Evolutionary conservation across 2,888 invertebrate species (phyloP), one percentile per base, ranked within the genome.

Genomic region (Meghimatium bilineatum): DNA sequence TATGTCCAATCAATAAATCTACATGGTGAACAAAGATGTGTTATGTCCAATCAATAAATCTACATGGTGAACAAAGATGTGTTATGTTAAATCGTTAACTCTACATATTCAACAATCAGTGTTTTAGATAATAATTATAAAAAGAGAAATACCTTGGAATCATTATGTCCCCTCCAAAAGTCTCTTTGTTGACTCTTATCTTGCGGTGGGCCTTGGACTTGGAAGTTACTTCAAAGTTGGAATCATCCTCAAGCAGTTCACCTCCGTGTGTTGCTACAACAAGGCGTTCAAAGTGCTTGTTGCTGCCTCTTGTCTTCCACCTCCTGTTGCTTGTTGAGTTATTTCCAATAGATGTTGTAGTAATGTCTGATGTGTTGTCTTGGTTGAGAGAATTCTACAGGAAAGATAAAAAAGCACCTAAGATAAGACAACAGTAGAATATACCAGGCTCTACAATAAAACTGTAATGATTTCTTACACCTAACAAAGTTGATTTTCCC

Each of bases 171-270:
- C 92, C 92, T 26, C 92, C 92, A 86, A 88, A 91, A 8, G 89
- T 88, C 85, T 90, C 90, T 36, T 89, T 88, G 84, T 91, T 90
- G 52, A 90, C 90, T 84, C 91, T 90, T 76, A 92, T 91, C 80
- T 90, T 91, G 84, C 91, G 91, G 87, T 92, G 92, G n/a, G 91
- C 91, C 85, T 91, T 90, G 34, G 92, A 92, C 86, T 92, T 92
- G 78, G 92, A 91, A 29, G 90, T 92, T 87, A 92, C 85, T 78
- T 91, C 90, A 89, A 92, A 93, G 74, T 92, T 92, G 44, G 91
- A 90, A 67, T 91, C 90, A 71, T 91, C 90, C 66, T 89, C 89
- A 71, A 82, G 84, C 67, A 88, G 86, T 44, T 91, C 90, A 29
- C 91, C 92, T 72, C 87, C 87, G 26, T 87, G 85, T 29, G 83